Evolutionary conservation across 2,888 invertebrate species (phyloP).

Genomic region (Rugalucina vietnamica): DNA sequence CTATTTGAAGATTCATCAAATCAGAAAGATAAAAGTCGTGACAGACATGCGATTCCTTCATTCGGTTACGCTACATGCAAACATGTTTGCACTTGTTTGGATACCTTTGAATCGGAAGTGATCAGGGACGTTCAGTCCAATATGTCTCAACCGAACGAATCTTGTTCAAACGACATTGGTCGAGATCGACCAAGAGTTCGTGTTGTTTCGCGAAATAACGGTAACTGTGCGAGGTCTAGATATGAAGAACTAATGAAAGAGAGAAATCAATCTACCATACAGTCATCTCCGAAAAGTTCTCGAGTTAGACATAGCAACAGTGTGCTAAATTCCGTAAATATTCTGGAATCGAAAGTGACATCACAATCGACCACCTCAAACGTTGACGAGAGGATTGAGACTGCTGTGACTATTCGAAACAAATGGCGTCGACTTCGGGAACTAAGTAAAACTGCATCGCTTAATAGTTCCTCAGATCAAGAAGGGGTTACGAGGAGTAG

Average conservation of each 20-base stretch:
- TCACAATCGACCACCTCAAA: neutral
- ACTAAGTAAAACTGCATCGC: neutral
- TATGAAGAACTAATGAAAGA: neutral
- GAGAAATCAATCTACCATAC: neutral
- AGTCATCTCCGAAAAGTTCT: too few relatives aligned
- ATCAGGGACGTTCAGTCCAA: neutral
- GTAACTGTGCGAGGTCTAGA: neutral
- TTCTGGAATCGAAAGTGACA: neutral
- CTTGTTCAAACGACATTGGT: neutral
- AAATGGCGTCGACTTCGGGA: constrained; percentile 43
- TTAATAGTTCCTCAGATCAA: neutral
- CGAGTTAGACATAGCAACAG: neutral
- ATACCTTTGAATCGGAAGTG: neutral
- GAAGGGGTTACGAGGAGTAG: neutral
- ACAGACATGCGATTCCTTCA: neutral
- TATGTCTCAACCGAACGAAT: neutral
- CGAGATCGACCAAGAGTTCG: neutral
- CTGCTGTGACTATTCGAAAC: constrained; percentile 50
- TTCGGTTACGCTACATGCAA: too few relatives aligned
- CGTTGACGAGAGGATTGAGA: constrained; percentile 51
- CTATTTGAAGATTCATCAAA: neutral
- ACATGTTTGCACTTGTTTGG: neutral
- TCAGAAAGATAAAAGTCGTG: neutral
- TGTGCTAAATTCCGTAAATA: neutral
- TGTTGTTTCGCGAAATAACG: neutral